A percentile compares a stretch with the other conserved stretches of the same genome.
Evolutionary conservation across 2,888 invertebrate species (phyloP).

Genomic region (Tachina lurida): DNA sequence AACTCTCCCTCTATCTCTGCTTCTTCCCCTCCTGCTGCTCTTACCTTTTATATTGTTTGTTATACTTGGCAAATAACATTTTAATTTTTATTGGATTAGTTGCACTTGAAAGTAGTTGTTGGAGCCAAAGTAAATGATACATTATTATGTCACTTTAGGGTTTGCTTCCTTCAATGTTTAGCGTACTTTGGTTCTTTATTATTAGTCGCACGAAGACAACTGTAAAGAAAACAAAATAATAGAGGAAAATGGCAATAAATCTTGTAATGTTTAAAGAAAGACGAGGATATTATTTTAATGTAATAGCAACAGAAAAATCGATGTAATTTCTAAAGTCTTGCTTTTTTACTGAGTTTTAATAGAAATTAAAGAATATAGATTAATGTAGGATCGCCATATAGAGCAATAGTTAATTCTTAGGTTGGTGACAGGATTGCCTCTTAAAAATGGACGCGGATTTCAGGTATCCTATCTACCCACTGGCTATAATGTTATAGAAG

Average conservation of each 20-base stretch:
- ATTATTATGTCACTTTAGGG: constrained; percentile 57
- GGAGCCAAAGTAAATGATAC: constrained; percentile 33
- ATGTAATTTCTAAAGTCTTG: too few relatives aligned
- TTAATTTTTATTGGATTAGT: constrained; percentile 57
- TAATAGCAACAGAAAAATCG: too few relatives aligned
- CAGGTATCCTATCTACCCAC: too few relatives aligned
- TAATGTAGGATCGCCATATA: too few relatives aligned
- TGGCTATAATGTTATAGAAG: too few relatives aligned
- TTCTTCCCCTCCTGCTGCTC: too few relatives aligned
- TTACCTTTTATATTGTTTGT: constrained; percentile 33
- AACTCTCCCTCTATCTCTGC: not conserved
- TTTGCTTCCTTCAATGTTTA: constrained; percentile 6
- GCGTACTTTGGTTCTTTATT: not conserved
- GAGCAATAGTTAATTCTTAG: too few relatives aligned
- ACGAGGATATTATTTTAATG: too few relatives aligned
- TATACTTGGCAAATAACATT: constrained; percentile 20
- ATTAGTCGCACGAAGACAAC: not conserved
- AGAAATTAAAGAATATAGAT: too few relatives aligned
- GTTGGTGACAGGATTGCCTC: too few relatives aligned
- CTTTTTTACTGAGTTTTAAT: too few relatives aligned
- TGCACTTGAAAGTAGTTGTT: constrained; percentile 30
- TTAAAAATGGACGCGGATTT: too few relatives aligned
- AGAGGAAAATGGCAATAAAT: not conserved
- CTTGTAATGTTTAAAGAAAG: not conserved
- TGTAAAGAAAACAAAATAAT: not conserved